Conservation (phyloP, 2,888 invertebrate species). For the Phymatocera aterrima region DNA sequence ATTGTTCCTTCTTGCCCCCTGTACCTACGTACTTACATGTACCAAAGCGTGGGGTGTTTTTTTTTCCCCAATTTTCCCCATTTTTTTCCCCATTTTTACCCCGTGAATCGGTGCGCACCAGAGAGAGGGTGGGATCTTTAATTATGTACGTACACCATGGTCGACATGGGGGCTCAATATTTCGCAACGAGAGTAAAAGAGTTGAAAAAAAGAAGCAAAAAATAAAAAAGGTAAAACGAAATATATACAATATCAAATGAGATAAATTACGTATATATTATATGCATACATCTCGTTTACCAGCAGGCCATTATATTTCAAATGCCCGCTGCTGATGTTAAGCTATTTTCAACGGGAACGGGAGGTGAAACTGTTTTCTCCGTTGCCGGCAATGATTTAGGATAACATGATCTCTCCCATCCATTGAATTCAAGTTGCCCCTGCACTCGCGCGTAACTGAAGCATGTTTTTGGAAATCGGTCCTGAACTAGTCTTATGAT, state of each 20-base stretch:
- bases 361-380: neutral
- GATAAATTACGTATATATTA: no score
- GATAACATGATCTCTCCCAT: neutral
- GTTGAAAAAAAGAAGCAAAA: neutral
- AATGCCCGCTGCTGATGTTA: constrained; percentile 1
- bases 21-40: neutral
- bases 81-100: neutral
- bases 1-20: neutral
- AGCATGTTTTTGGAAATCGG: no score
- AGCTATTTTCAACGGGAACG: neutral
- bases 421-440: neutral
- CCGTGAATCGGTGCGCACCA: constrained; percentile 31
- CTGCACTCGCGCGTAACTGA: neutral
- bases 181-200: neutral
- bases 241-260: no score
- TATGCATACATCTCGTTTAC: neutral
- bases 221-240: neutral
- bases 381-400: neutral
- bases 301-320: neutral
- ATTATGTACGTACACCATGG: constrained; percentile 53
- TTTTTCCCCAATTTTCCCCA: neutral
- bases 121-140: constrained; percentile 58
- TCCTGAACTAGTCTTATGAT: no score
- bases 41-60: neutral
- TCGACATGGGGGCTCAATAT: neutral